Base-by-base conservation (phyloP, 2,113 vertebrate genomes). In the Tetraodon nigroviridis region DNA sequence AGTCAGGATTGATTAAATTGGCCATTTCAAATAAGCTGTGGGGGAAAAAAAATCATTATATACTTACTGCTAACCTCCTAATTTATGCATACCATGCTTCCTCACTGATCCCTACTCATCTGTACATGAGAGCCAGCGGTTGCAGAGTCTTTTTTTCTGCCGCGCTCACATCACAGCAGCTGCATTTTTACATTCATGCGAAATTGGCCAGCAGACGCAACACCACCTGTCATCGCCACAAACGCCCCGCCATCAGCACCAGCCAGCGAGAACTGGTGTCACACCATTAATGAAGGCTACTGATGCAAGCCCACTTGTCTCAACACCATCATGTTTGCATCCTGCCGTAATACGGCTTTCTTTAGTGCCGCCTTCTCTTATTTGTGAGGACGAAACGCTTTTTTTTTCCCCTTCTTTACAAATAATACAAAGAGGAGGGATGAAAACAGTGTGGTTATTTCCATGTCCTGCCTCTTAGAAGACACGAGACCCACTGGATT, bases 401-500 rank as follows among this genome's bases (percentile, higher is more conserved):
- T 85, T 80, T 84, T 74, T 79, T 82, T 84, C 7, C 11, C 11
- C 67, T 82, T 81, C 75, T 89, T 90, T 87, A 82, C 79, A 85
- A 83, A 84, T 78, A 79, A 86, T 67, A 89, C 80, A 81, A 78
- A 81, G 77, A 80, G 61, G 67, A 76, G 73, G 84, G 79, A 89
- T 85, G 79, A 89, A 84, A 88, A 76, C 58, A 83, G 84, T 74
- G 65, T 79, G 75, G 83, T 69, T 75, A 74, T 85, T 82, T 11
- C 80, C 76, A 83, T 74, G 67, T 57, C 71, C 76, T 74, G 80
- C 74, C 79, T 87, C 78, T 80, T 67, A 63, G 74, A 85, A 84
- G 81, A 82, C 82, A 86, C 69, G 61, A 81, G 78, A 74, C 46
- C 76, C 73, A 85, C 82, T 86, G 83, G 86, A 88, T 86, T 78